Percentiles rank a stretch among this genome's conserved stretches.
Evolutionary conservation across 2,888 invertebrate species (phyloP).

Genomic region (Hartigia nigra): DNA sequence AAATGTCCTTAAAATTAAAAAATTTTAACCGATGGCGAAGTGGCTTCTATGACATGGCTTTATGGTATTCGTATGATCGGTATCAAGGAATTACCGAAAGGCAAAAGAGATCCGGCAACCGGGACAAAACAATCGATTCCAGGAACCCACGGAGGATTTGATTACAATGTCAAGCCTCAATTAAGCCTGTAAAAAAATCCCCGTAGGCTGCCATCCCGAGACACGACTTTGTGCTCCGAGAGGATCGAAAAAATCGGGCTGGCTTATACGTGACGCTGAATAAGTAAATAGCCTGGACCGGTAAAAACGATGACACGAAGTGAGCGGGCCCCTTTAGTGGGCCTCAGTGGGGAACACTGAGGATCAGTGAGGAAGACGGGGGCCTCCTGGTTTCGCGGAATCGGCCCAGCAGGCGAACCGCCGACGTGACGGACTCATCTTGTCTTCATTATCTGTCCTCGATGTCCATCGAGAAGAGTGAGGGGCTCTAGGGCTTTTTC

Average conservation of each 20-base stretch:
- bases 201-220: constrained; percentile 33
- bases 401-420: constrained; percentile 24
- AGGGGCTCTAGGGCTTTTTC: constrained; percentile 17
- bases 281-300: constrained; percentile 33
- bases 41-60: not conserved
- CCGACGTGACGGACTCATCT: constrained; percentile 29
- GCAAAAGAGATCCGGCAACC: constrained; percentile 11
- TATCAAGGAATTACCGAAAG: not conserved
- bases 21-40: not conserved
- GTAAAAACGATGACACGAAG: constrained; percentile 32
- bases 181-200: constrained; percentile 36
- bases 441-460: constrained; percentile 31
- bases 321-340: constrained; percentile 12
- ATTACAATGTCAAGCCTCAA: constrained; percentile 42
- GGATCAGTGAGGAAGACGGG: not conserved
- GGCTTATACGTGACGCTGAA: constrained; percentile 30
- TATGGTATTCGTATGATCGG: not conserved
- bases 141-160: constrained; percentile 36
- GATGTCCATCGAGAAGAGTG: constrained; percentile 16
- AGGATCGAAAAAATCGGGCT: constrained; percentile 27
- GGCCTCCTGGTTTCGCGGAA: constrained; percentile 28
- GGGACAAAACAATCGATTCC: constrained; percentile 33
- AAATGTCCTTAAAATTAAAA: not conserved
- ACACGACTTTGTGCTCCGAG: constrained; percentile 11
- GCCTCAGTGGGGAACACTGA: not conserved